Conservation (phyloP, 2,113 vertebrate genomes). For the Phrynosoma blainvillii region DNA sequence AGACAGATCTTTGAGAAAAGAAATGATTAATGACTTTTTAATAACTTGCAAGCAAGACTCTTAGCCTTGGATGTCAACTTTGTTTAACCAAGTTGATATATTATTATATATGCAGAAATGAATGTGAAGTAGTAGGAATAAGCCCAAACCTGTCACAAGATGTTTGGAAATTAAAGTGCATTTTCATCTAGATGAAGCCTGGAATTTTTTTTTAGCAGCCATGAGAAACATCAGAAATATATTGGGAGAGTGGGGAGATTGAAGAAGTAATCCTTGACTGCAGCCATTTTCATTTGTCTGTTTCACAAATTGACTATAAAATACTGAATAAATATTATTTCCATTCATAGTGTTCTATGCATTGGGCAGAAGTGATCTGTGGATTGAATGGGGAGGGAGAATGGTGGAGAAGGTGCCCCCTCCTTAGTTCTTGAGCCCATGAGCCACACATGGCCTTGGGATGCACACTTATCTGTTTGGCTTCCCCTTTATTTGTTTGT, state of each 20-base stretch:
- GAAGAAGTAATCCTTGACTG: slow-evolving; percentile 8
- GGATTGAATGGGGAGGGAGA: too few relatives aligned
- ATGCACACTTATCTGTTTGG: too few relatives aligned
- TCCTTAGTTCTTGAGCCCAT: too few relatives aligned
- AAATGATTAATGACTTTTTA: slow-evolving; percentile 54
- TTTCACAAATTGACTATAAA: slow-evolving; percentile 2
- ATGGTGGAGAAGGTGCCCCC: too few relatives aligned
- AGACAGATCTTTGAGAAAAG: slow-evolving; percentile 13
- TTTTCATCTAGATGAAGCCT: slow-evolving; percentile 58
- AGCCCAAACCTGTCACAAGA: slow-evolving; percentile 28
- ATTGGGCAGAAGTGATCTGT: background rate
- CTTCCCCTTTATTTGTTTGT: too few relatives aligned
- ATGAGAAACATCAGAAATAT: slow-evolving; percentile 39
- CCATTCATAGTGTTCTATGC: background rate
- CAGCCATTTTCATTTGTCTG: background rate
- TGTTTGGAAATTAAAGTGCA: slow-evolving; percentile 55
- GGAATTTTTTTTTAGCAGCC: slow-evolving; percentile 17
- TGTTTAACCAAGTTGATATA: slow-evolving; percentile 59
- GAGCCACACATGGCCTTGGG: too few relatives aligned
- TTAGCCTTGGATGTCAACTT: slow-evolving; percentile 52
- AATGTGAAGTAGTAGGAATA: slow-evolving; percentile 60
- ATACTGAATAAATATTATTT: slow-evolving; percentile 1
- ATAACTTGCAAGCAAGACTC: slow-evolving; percentile 55
- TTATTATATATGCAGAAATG: slow-evolving; percentile 50
- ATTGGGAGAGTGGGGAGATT: slow-evolving; percentile 13